Percentiles rank a stretch among this genome's conserved stretches.
phyloP scores from a whole-genome alignment of 2,797 vertebrate genomes.

The Pangasius sanitwongsei region DNA sequence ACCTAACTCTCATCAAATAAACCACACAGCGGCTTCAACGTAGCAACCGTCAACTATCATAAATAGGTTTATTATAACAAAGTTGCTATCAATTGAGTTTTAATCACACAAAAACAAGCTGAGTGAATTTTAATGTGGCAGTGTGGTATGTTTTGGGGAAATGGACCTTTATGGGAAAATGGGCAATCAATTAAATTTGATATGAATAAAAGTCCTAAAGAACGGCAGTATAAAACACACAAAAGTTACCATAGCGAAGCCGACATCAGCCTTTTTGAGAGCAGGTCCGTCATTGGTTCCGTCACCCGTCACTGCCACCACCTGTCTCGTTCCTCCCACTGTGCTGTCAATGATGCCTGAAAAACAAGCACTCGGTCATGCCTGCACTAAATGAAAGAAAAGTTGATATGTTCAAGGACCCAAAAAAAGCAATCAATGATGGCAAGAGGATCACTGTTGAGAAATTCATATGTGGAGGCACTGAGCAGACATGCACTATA shows the following conservation, averaged over 20 bases:
- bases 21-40: background rate
- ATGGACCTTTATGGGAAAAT: background rate
- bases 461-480: background rate
- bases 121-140: background rate
- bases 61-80: constrained; percentile 39
- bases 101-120: constrained; percentile 28
- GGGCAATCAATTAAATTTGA: background rate
- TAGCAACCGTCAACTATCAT: constrained; percentile 13
- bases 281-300: constrained; percentile 97
- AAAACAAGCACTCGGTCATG: constrained; percentile 8
- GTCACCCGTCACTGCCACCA: constrained; percentile 96
- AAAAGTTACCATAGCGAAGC: constrained; percentile 92
- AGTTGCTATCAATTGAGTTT: constrained; percentile 48
- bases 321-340: constrained; percentile 87
- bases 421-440: background rate
- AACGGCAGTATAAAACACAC: background rate
- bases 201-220: background rate
- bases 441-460: background rate
- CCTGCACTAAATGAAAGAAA: background rate
- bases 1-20: constrained; percentile 19
- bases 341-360: constrained; percentile 98
- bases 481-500: background rate
- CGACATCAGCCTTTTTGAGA: constrained; percentile 96
- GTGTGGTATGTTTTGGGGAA: background rate
- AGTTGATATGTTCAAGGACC: constrained; percentile 1